Evolutionary conservation across 2,797 vertebrate genomes (phyloP).

Genomic region (Siniperca scherzeri): DNA sequence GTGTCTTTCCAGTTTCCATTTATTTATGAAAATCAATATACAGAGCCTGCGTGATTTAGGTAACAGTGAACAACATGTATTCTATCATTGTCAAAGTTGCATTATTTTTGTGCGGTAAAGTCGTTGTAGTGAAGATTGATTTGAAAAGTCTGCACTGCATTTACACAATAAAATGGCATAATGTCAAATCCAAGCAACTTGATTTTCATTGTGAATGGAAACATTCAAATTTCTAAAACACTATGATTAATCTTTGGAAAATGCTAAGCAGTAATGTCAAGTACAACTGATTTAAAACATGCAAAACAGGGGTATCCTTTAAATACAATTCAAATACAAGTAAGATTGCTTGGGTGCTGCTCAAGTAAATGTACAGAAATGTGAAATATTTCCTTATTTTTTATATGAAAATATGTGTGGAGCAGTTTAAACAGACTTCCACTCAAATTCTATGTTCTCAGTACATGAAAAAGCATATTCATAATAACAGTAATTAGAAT

Average conservation of each 20-base stretch:
- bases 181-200: not conserved
- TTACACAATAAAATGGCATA: not conserved
- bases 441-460: not conserved
- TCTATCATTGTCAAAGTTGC: not conserved
- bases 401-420: not conserved
- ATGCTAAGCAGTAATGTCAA: not conserved
- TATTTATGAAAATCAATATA: not conserved
- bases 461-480: constrained; percentile 2
- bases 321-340: not conserved
- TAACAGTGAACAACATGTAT: not conserved
- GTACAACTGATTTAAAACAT: not conserved
- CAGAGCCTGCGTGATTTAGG: not conserved
- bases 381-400: constrained; percentile 2
- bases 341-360: not conserved
- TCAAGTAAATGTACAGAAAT: not conserved
- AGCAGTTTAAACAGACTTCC: constrained; percentile 4
- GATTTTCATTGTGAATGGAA: constrained; percentile 4
- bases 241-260: not conserved
- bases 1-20: not conserved
- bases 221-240: not conserved
- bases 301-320: not conserved
- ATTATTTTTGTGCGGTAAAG: not conserved
- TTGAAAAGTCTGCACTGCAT: not conserved
- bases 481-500: constrained; percentile 62
- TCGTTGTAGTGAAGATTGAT: constrained; percentile 2